Evolutionary conservation across 2,888 invertebrate species (phyloP), one percentile per base, ranked within the genome.

Genomic region (Erebia palarica): DNA sequence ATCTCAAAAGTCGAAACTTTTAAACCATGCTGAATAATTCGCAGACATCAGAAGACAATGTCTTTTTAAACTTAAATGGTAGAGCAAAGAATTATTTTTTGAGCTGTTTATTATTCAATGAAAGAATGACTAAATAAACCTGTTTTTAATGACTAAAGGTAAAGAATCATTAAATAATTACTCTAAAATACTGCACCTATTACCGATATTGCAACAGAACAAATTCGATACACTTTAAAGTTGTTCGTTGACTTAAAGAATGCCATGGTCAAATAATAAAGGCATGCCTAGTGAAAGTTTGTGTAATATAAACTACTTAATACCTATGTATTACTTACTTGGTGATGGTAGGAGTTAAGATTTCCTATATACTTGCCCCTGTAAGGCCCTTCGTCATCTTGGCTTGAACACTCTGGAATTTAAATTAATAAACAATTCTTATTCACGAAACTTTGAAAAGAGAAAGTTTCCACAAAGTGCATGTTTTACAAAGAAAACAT

Each of bases 331-430:
- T 44, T 68, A 65, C 71, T 75, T 81, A 94, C 94, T 90, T 95
- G 97, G 86, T 98, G 98, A 87, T 98, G 97, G 84, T 98, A 98
- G 0, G 98, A 96, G 88, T 98, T 98, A 60, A 98, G 90, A 88
- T 96, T 97, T 8, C 98, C 98, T 70, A 98, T 91, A 78, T 95
- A 95, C 87, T 96, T 97, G 65, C 98, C 98, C 73, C 94, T 94
- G 83, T 97, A 97, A 7, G 96, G 96, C 0, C 96, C 96, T 55
- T 95, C 95, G 59, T 96, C 95, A 68, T 96, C 96, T 78, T 94
- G 92, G n/a, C 91, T 86, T 63, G 77, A 81, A 74, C 88, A 86
- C 69, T 85, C 92, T 92, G 84, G 42, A 90, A 90, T 68, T 72
- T 70, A 57, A 71, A 77, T 66, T 16, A 36, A 66, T 64, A 53